Evolutionary conservation across 2,797 vertebrate species (phyloP).

Genomic region (Natrix natrix): DNA sequence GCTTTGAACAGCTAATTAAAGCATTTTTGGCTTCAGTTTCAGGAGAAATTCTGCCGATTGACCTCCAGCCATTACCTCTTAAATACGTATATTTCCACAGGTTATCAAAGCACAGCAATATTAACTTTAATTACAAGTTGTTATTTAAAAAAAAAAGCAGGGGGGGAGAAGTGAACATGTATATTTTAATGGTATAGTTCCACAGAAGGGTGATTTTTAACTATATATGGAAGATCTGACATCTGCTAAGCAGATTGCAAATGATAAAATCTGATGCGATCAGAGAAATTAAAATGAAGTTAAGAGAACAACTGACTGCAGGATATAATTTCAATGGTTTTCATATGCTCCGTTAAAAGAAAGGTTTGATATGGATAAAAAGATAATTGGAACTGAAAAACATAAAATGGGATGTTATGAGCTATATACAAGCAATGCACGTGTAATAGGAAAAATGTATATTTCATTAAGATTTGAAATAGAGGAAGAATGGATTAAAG

Average conservation of each 20-base stretch:
- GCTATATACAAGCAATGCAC: background rate
- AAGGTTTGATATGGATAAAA: background rate
- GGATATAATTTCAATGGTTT: background rate
- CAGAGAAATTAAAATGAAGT: background rate
- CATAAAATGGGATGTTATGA: background rate
- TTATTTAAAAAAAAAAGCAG: conserved; percentile 41
- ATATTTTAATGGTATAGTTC: conserved; percentile 47
- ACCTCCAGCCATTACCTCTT: conserved; percentile 39
- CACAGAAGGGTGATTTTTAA: conserved; percentile 47
- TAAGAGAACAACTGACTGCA: background rate
- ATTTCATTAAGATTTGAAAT: background rate
- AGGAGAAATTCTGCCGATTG: conserved; percentile 20
- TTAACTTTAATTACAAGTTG: conserved; percentile 65
- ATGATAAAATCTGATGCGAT: background rate
- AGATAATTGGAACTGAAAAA: background rate
- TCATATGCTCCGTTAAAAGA: background rate
- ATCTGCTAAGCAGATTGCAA: background rate
- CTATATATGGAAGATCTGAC: conserved; percentile 18
- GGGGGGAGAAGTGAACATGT: conserved; percentile 43
- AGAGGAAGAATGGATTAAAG: background rate
- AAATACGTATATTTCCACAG: conserved; percentile 47
- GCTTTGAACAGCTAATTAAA: background rate
- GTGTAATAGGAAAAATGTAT: background rate
- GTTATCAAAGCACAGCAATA: conserved; percentile 56
- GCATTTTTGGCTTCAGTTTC: background rate